phyloP scores from a whole-genome alignment of 2,113 vertebrate genomes.

The Tricholaema leucomelas region DNA sequence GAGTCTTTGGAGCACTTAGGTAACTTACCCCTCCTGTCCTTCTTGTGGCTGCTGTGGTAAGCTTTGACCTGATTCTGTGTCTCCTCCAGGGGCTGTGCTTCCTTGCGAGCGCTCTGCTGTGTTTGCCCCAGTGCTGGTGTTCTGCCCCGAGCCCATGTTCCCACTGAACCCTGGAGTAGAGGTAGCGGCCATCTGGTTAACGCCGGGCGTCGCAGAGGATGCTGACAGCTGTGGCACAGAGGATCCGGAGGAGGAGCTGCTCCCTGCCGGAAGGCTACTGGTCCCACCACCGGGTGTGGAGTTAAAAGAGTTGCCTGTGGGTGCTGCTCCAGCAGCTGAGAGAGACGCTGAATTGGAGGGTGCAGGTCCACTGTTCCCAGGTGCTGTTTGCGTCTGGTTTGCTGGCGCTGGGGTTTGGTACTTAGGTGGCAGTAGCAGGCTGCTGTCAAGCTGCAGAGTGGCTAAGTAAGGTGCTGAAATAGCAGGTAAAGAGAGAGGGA shows the following conservation, averaged over 20 bases:
- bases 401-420: slow-evolving; percentile 73
- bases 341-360: slow-evolving; percentile 54
- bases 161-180: slow-evolving; percentile 75
- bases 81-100: slow-evolving; percentile 61
- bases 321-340: slow-evolving; percentile 29
- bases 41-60: slow-evolving; percentile 76
- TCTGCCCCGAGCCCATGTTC: slow-evolving; percentile 64
- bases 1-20: neutral
- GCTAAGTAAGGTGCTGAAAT: slow-evolving; percentile 91
- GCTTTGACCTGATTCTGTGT: slow-evolving; percentile 77
- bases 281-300: slow-evolving; percentile 69
- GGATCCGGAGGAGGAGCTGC: slow-evolving; percentile 56
- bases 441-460: slow-evolving; percentile 88
- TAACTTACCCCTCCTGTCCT: slow-evolving; percentile 77
- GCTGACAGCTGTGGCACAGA: slow-evolving; percentile 67
- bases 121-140: slow-evolving; percentile 61
- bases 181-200: slow-evolving; percentile 66
- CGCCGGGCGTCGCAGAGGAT: slow-evolving; percentile 68
- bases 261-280: slow-evolving; percentile 55
- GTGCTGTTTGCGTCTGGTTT: slow-evolving; percentile 63
- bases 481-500: neutral
- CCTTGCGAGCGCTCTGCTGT: slow-evolving; percentile 75
- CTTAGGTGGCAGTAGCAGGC: slow-evolving; percentile 88
- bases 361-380: slow-evolving; percentile 61
- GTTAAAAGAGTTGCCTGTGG: slow-evolving; percentile 69